A percentile compares a stretch with the other conserved stretches of the same genome.
phyloP scores from a whole-genome alignment of 2,888 invertebrate species.

The Lacanobia wlatinum region DNA sequence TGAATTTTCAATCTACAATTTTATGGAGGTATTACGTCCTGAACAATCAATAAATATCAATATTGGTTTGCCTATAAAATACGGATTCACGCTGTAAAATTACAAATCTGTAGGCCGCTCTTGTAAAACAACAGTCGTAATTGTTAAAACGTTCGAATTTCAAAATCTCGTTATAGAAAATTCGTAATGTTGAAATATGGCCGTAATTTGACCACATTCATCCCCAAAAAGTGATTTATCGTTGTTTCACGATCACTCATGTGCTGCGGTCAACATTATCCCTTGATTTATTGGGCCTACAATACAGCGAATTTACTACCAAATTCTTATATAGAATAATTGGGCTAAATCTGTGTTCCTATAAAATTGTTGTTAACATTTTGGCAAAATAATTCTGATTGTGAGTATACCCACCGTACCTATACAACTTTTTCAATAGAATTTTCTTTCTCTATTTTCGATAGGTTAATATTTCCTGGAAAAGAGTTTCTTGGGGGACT shows the following conservation, averaged over 20 bases:
- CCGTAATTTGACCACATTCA: constrained; percentile 59
- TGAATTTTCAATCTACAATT: no score
- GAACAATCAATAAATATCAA: neutral
- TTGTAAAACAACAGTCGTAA: constrained; percentile 21
- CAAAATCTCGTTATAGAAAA: constrained; percentile 47
- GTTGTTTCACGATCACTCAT: constrained; percentile 46
- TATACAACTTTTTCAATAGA: neutral
- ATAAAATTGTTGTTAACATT: neutral
- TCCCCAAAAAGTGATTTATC: constrained; percentile 55
- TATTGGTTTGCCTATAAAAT: neutral
- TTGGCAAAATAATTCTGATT: neutral
- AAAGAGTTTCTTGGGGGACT: no score
- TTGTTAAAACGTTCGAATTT: constrained; percentile 23
- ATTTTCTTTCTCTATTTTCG: no score
- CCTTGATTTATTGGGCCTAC: constrained; percentile 53
- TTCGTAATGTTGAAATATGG: constrained; percentile 57
- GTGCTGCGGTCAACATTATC: constrained; percentile 31
- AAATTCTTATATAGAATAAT: constrained; percentile 47
- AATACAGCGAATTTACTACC: constrained; percentile 28
- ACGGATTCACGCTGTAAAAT: neutral
- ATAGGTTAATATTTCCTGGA: no score
- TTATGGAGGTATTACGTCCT: neutral
- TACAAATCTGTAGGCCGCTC: constrained; percentile 10
- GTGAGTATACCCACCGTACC: neutral
- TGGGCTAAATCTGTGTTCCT: constrained; percentile 14